These are phyloP conservation scores for Hippolais icterina DNA, from an alignment of 2,113 vertebrate species.

Conservation along the genomic window DNA sequence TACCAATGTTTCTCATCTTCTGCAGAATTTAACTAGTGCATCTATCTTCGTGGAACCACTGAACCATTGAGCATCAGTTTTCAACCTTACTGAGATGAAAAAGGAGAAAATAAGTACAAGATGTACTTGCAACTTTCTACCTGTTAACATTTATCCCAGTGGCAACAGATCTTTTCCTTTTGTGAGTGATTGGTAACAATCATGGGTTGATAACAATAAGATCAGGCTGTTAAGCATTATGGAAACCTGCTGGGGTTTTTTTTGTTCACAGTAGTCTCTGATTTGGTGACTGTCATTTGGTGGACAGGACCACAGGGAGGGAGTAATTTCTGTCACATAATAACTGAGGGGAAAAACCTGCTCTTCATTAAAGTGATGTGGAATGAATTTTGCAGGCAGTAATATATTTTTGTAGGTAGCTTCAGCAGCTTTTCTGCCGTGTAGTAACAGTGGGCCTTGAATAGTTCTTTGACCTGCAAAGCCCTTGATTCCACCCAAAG, in stretches of 20 bases:
- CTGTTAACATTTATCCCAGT: not conserved
- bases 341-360: not conserved
- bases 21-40: not conserved
- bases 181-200: not conserved
- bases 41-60: not conserved
- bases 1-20: not conserved
- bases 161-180: not conserved
- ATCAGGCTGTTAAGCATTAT: not conserved
- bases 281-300: not conserved
- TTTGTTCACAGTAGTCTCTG: not conserved
- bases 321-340: not conserved
- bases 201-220: not conserved
- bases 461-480: not conserved
- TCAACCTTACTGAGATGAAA: not conserved
- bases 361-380: constrained; percentile 28
- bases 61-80: not conserved
- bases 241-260: not conserved
- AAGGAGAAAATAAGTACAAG: not conserved
- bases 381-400: not conserved
- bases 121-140: not conserved
- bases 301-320: not conserved
- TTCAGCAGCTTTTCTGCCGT: not conserved
- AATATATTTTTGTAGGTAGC: not conserved
- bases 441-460: not conserved
- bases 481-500: not conserved